phyloP scores from a whole-genome alignment of 1,140 invertebrate genomes.

The Pseudomyrmex sp. region DNA sequence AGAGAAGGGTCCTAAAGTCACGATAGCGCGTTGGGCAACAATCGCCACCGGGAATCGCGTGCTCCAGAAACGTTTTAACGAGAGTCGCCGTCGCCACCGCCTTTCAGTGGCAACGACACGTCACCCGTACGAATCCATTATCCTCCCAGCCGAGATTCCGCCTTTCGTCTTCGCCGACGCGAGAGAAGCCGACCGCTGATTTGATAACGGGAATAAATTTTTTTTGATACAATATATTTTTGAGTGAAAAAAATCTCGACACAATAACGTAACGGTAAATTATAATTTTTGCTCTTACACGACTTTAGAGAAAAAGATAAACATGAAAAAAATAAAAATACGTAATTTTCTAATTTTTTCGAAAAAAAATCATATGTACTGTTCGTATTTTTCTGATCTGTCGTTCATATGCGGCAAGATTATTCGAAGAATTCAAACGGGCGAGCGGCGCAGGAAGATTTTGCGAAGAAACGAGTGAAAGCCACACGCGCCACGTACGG shows the following conservation, averaged over 20 bases:
- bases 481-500: not conserved
- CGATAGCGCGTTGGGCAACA: constrained; percentile 70
- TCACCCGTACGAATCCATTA: constrained; percentile 63
- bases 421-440: not conserved
- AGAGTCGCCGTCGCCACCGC: constrained; percentile 58
- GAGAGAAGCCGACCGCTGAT: not conserved
- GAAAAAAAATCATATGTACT: not conserved
- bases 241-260: not conserved
- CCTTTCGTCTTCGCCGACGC: constrained; percentile 3
- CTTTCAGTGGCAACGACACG: constrained; percentile 61
- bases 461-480: constrained; percentile 55
- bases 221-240: not conserved
- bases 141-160: constrained; percentile 20
- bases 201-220: not conserved
- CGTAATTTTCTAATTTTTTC: not conserved
- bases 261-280: no score
- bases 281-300: not conserved
- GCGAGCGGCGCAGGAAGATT: constrained; percentile 37
- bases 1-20: constrained; percentile 57
- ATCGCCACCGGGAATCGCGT: constrained; percentile 73
- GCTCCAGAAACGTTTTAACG: constrained; percentile 74
- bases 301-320: not conserved
- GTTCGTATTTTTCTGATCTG: not conserved
- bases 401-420: not conserved
- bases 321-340: no score